Percentiles rank a stretch among this genome's conserved stretches.
Evolutionary conservation across 2,113 vertebrate genomes (phyloP).

Genomic region (Narcine bancroftii): DNA sequence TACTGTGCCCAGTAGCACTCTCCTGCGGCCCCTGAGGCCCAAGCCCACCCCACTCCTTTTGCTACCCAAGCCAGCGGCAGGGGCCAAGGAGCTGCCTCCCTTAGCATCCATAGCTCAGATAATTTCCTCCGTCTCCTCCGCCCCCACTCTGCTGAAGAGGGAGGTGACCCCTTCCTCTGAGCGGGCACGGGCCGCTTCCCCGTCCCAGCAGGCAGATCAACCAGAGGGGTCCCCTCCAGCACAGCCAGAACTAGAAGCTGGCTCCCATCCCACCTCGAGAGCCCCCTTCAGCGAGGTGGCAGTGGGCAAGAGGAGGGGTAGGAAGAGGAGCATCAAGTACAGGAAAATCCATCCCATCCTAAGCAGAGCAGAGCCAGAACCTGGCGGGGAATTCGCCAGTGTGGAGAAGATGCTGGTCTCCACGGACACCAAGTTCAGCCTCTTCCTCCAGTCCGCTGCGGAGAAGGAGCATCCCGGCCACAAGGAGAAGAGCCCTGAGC

Average conservation of each 20-base stretch:
- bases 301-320: constrained; percentile 57
- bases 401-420: constrained; percentile 95
- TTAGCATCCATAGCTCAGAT: constrained; percentile 96
- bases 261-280: constrained; percentile 38
- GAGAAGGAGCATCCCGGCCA: constrained; percentile 44
- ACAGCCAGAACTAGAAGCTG: constrained; percentile 42
- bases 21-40: constrained; percentile 66
- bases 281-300: neutral
- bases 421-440: constrained; percentile 88
- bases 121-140: constrained; percentile 88
- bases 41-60: constrained; percentile 66
- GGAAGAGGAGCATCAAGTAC: constrained; percentile 56
- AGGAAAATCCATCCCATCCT: constrained; percentile 45
- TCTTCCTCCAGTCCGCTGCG: constrained; percentile 70
- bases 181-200: constrained; percentile 34
- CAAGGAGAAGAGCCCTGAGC: constrained; percentile 60
- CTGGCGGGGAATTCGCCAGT: constrained; percentile 94
- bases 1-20: constrained; percentile 49
- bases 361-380: constrained; percentile 75
- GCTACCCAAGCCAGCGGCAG: constrained; percentile 74
- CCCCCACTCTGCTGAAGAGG: constrained; percentile 73
- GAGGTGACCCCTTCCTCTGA: constrained; percentile 51
- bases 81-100: constrained; percentile 75
- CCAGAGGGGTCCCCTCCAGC: constrained; percentile 40
- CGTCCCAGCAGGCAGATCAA: constrained; percentile 48